These are phyloP conservation scores for Loripinus fragilis DNA, from an alignment of 2,888 invertebrate genomes.

Conservation along the genomic window DNA sequence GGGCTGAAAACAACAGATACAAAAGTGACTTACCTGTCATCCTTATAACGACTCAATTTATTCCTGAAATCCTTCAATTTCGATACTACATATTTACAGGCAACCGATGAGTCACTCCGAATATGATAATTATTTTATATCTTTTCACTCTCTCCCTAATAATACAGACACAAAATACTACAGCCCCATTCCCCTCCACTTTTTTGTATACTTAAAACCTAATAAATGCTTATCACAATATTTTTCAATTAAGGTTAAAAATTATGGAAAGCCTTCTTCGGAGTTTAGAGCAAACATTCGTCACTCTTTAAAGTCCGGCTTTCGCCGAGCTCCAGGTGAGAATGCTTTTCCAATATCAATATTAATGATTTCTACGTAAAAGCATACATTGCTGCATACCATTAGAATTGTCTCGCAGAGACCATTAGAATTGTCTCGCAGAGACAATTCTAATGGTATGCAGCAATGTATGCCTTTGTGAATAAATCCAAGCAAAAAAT, in stretches of 20 bases:
- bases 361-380: no score
- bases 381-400: no score
- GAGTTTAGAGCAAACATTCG: neutral
- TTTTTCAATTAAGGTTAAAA: constrained; percentile 17
- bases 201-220: neutral
- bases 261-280: neutral
- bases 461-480: no score
- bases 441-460: no score
- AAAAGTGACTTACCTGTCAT: neutral
- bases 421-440: no score
- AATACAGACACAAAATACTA: neutral
- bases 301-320: constrained; percentile 1
- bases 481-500: no score
- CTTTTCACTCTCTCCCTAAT: neutral
- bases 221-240: constrained; percentile 7
- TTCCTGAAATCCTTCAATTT: neutral
- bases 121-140: neutral
- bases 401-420: no score
- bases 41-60: neutral
- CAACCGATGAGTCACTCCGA: neutral
- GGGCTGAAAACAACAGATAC: no score
- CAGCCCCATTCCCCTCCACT: neutral
- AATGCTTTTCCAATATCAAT: no score
- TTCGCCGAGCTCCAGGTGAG: no score
- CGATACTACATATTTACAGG: neutral